Base-by-base conservation (phyloP, 2,797 vertebrate genomes). In the Sebastes melanostomus region DNA sequence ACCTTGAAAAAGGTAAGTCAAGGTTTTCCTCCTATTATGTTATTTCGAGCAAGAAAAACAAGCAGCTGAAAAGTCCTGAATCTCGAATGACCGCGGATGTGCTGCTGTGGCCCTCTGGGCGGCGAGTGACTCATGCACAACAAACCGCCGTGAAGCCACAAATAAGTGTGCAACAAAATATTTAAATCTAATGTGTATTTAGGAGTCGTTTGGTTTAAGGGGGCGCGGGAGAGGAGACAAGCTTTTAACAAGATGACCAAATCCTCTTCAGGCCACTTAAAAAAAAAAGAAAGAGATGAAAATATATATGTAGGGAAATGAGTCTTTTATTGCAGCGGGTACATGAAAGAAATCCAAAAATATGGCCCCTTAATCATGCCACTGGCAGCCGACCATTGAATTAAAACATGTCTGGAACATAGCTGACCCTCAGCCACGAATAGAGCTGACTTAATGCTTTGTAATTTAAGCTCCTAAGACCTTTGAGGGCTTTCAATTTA, bases 81-180 rank as follows among this genome's bases (percentile, higher is more conserved):
- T 87, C 72, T 88, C 76, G 86, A 82, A 91, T 91, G 78, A 84
- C 71, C 55, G 58, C 27, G 82, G 77, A 80, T 60, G 62, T 68
- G 66, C n/a, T 20, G 67, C 55, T 63, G 81, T 67, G 87, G 74
- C 84, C 83, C 61, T 22, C 62, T 3, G 16, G 86, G 86, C 85
- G 77, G 67, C 24, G 68, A 78, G 81, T 73, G 86, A 94, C 91
- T 92, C 90, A 90, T 89, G 81, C 75, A 69, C 78, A 91, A 90
- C 86, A 90, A 92, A 89, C 89, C 77, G 68, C 83, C 9, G 60
- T 74, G 81, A 86, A 90, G 78, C 89, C 86, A 77, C 90, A 91
- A 92, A 91, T 85, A 88, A 91, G 83, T 38, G 66, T 32, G 27
- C 66, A 75, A 87, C 89, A 87, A 92, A 93, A 93, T 82, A 90